Percentiles rank a stretch among this genome's conserved stretches.
phyloP scores from a whole-genome alignment of 2,113 vertebrate genomes.

The Manacus vitellinus region DNA sequence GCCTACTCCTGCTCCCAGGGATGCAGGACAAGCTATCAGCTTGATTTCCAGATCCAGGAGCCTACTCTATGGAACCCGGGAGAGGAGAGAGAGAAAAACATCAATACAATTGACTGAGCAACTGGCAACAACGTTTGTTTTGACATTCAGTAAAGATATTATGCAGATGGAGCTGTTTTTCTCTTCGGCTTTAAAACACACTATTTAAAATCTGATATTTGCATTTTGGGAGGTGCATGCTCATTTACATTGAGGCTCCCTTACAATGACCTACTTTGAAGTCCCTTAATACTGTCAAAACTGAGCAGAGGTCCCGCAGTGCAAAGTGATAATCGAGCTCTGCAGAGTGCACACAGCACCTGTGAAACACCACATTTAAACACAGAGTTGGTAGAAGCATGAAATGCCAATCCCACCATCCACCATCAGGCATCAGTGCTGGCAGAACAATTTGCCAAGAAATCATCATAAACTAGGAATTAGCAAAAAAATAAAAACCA shows the following conservation, averaged over 20 bases:
- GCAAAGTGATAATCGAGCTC: not conserved
- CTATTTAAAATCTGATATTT: not conserved
- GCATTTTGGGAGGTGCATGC: not conserved
- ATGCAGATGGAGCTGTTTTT: not conserved
- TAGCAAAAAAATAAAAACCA: not conserved
- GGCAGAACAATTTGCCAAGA: not conserved
- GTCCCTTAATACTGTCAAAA: not conserved
- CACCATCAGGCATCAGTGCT: not conserved
- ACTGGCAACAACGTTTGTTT: not conserved
- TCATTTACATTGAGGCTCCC: not conserved
- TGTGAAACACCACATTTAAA: not conserved
- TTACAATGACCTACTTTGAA: constrained; percentile 19
- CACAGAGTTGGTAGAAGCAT: not conserved
- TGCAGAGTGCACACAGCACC: not conserved
- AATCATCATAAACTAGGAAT: not conserved
- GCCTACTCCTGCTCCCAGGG: not conserved
- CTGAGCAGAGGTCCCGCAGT: not conserved
- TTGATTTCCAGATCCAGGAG: not conserved
- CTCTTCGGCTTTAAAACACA: not conserved
- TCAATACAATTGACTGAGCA: not conserved
- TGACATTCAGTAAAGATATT: not conserved
- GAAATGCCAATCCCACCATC: not conserved
- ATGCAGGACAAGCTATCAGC: not conserved
- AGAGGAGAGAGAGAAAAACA: not conserved
- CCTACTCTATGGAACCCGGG: not conserved